A percentile compares a stretch with the other conserved stretches of the same genome.
Evolutionary conservation across 2,797 vertebrate species (phyloP).

Genomic region (Vultur gryphus): DNA sequence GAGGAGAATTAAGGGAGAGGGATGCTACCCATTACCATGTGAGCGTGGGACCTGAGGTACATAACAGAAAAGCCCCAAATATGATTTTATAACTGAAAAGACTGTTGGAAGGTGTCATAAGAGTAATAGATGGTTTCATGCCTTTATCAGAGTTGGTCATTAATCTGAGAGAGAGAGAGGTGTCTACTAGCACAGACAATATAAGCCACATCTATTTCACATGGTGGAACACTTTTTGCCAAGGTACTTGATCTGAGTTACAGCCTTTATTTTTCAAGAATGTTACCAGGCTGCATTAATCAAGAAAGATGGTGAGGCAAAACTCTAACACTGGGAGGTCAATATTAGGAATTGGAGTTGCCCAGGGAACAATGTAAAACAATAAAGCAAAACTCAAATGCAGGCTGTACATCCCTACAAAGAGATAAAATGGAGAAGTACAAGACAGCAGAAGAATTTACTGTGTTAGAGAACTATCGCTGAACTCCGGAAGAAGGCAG

Average conservation of each 20-base stretch:
- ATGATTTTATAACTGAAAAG: not conserved
- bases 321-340: not conserved
- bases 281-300: not conserved
- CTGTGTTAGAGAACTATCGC: not conserved
- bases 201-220: not conserved
- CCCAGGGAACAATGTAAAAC: not conserved
- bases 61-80: not conserved
- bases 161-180: not conserved
- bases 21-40: not conserved
- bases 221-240: not conserved
- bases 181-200: not conserved
- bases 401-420: not conserved
- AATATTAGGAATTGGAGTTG: not conserved
- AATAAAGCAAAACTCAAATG: not conserved
- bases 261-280: not conserved
- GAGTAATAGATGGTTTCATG: not conserved
- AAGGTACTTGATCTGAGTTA: not conserved
- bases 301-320: not conserved
- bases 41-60: rapidly evolving
- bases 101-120: not conserved
- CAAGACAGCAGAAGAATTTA: not conserved
- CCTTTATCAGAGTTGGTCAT: not conserved
- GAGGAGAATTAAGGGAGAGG: not conserved
- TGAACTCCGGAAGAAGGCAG: not conserved
- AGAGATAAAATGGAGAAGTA: not conserved